Evolutionary conservation across 1,140 invertebrate species (phyloP).

Genomic region (Conus betulinus): DNA sequence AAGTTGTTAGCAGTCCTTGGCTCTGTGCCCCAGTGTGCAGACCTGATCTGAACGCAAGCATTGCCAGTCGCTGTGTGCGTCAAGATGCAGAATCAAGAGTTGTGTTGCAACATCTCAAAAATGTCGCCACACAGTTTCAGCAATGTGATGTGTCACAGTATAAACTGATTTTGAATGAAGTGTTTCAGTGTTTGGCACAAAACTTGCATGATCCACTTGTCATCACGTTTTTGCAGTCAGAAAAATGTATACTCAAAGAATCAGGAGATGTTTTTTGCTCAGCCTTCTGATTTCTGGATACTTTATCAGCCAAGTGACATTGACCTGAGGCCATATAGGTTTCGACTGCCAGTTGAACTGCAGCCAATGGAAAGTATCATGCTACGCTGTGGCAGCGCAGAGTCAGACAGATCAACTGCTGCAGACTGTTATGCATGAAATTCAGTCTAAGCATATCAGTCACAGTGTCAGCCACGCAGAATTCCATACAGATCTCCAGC

Average conservation of each 20-base stretch:
- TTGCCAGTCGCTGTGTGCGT: neutral
- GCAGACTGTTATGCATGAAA: conserved; percentile 22
- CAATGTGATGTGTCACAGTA: neutral
- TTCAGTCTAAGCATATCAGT: conserved; percentile 25
- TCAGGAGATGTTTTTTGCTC: conserved; percentile 4
- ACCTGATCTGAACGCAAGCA: neutral
- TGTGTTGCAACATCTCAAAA: conserved; percentile 20
- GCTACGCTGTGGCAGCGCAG: conserved; percentile 42
- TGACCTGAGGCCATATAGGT: conserved; percentile 23
- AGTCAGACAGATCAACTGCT: conserved; percentile 43
- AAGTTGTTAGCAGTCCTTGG: neutral
- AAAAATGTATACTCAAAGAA: conserved; percentile 12
- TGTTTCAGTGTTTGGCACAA: neutral
- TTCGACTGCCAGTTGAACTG: conserved; percentile 23
- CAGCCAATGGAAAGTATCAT: neutral
- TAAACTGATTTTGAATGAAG: neutral
- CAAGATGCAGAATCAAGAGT: neutral
- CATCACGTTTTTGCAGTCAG: neutral
- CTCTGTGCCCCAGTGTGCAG: neutral
- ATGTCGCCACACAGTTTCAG: neutral
- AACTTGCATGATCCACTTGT: neutral
- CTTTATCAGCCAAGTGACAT: neutral
- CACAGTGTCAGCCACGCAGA: neutral
- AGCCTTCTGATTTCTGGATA: conserved; percentile 32
- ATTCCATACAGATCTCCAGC: conserved; percentile 17